A percentile compares a stretch with the other conserved stretches of the same genome.
phyloP scores from a whole-genome alignment of 1,140 invertebrate species.

The Cylas formicarius region DNA sequence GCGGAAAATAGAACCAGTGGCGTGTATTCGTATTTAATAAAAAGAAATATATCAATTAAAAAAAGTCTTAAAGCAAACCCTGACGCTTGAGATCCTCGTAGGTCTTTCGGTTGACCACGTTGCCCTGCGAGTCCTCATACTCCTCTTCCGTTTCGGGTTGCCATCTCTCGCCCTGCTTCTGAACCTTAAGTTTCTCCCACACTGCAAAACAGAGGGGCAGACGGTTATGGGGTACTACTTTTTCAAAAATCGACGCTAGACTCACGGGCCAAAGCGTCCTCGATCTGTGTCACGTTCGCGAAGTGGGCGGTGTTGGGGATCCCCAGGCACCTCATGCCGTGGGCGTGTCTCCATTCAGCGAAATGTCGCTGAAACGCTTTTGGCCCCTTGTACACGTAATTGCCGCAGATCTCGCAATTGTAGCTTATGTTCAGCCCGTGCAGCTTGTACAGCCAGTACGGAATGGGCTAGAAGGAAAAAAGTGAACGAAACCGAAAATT shows the following conservation, averaged over 20 bases:
- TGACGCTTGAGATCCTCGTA: slow-evolving; percentile 98
- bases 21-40: too few species aligned
- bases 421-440: slow-evolving; percentile 99
- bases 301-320: slow-evolving; percentile 99
- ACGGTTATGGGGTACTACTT: too few species aligned
- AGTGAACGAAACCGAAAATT: not conserved
- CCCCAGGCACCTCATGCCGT: slow-evolving; percentile 97
- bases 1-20: slow-evolving; percentile 45
- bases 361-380: slow-evolving; percentile 99
- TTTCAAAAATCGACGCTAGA: too few species aligned
- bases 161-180: slow-evolving; percentile 94
- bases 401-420: slow-evolving; percentile 99
- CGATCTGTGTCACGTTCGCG: slow-evolving; percentile 98
- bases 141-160: slow-evolving; percentile 97
- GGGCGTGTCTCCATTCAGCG: slow-evolving; percentile 98
- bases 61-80: slow-evolving; percentile 84
- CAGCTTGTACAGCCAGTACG: slow-evolving; percentile 99
- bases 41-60: too few species aligned
- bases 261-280: slow-evolving; percentile 90
- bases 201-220: slow-evolving; percentile 56
- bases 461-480: slow-evolving; percentile 65
- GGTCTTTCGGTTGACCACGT: slow-evolving; percentile 97
- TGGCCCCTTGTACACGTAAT: slow-evolving; percentile 97
- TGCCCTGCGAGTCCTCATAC: slow-evolving; percentile 96
- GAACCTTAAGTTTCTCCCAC: slow-evolving; percentile 94